These are phyloP conservation scores for Chloropsis hardwickii DNA, from an alignment of 2,113 vertebrate species.

Conservation along the genomic window DNA sequence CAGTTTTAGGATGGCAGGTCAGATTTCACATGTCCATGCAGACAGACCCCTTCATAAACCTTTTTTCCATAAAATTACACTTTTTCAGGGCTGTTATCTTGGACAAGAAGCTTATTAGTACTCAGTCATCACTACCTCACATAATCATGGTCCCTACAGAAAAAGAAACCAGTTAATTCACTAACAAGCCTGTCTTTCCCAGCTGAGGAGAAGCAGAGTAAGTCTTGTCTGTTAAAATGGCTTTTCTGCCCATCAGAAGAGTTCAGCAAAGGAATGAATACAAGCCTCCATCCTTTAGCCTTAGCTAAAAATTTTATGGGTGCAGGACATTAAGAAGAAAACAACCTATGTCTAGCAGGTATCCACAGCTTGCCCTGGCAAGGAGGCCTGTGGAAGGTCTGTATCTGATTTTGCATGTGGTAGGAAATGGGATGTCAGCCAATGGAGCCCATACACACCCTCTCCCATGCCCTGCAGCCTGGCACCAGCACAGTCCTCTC, in stretches of 20 bases:
- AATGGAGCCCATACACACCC: rapidly evolving
- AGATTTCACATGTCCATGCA: neutral
- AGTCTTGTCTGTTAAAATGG: neutral
- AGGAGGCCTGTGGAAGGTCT: neutral
- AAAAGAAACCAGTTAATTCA: neutral
- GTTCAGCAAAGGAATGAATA: neutral
- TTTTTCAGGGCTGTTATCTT: neutral
- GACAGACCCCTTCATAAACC: neutral
- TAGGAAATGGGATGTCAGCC: neutral
- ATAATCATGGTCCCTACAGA: neutral
- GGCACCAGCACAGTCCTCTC: rapidly evolving
- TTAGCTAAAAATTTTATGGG: neutral
- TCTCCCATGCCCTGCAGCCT: neutral
- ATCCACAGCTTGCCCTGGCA: neutral
- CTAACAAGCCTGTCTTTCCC: neutral
- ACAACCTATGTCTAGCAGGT: neutral
- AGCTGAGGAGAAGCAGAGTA: neutral
- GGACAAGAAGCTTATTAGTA: neutral
- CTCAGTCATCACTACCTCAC: neutral
- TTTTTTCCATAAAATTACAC: neutral
- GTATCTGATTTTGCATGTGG: neutral
- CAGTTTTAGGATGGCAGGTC: neutral
- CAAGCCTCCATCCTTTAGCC: neutral
- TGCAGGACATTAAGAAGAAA: neutral
- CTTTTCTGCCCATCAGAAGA: neutral